These are phyloP conservation scores for Anguilla pacifica DNA, from an alignment of 2,797 vertebrate genomes.

Conservation along the genomic window DNA sequence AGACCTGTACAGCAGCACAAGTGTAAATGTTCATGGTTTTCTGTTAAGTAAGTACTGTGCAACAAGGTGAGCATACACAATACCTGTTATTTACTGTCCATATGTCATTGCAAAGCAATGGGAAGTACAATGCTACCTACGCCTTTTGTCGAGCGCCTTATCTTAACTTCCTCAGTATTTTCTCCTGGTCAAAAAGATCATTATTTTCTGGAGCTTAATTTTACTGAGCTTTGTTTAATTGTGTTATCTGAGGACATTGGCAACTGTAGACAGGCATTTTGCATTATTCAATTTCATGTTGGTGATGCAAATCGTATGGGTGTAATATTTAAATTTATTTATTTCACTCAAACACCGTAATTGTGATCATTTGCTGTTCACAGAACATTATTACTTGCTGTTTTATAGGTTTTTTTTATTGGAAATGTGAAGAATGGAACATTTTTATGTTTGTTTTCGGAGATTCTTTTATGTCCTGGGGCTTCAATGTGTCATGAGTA, in stretches of 20 bases:
- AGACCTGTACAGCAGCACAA: neutral
- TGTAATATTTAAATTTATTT: neutral
- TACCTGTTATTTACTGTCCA: neutral
- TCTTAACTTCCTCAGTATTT: neutral
- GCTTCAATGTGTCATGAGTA: neutral
- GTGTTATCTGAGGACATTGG: slow-evolving; percentile 3
- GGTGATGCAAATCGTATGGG: slow-evolving; percentile 15
- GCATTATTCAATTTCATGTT: slow-evolving; percentile 22
- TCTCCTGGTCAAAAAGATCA: neutral
- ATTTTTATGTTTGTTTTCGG: neutral
- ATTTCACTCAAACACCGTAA: slow-evolving; percentile 4
- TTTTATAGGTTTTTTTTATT: neutral
- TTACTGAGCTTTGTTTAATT: neutral
- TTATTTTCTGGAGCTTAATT: slow-evolving; percentile 2
- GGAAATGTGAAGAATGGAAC: neutral
- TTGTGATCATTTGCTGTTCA: slow-evolving; percentile 10
- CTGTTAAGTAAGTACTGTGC: neutral
- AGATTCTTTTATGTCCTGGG: neutral
- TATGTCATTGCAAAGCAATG: neutral
- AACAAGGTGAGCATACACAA: neutral
- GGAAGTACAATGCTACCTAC: neutral
- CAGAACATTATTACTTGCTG: slow-evolving; percentile 4
- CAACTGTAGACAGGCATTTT: neutral
- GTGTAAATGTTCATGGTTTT: neutral
- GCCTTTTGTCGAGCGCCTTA: neutral